Conservation (phyloP, 2,888 invertebrate genomes). For the Kryphioiulus occultus region DNA sequence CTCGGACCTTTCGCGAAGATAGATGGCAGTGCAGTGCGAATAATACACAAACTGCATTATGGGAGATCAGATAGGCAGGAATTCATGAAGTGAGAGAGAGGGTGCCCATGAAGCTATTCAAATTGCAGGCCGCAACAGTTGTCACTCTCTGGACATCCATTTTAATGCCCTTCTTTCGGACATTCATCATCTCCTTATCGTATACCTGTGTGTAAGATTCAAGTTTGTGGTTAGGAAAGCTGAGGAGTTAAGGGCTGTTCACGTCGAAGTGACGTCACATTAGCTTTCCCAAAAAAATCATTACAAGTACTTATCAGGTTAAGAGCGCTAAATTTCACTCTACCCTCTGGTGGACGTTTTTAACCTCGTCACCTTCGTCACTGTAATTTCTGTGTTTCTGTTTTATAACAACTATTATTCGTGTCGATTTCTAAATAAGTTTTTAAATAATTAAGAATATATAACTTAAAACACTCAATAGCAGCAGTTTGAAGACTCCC, state of each 20-base stretch:
- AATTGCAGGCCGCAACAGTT: neutral
- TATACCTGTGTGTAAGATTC: neutral
- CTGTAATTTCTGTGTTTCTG: too few relatives aligned
- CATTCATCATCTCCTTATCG: neutral
- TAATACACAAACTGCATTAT: neutral
- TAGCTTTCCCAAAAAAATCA: too few relatives aligned
- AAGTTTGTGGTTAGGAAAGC: neutral
- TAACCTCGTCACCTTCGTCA: too few relatives aligned
- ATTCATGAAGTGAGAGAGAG: constrained; percentile 3
- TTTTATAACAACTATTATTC: too few relatives aligned
- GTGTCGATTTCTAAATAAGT: too few relatives aligned
- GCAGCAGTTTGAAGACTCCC: too few relatives aligned
- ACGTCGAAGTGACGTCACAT: neutral
- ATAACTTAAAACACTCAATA: too few relatives aligned
- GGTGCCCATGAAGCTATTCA: neutral
- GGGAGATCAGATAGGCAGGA: constrained; percentile 21
- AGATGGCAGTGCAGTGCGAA: neutral
- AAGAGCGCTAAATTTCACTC: too few relatives aligned
- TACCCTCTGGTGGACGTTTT: too few relatives aligned
- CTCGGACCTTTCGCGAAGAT: constrained; percentile 7
- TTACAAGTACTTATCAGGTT: too few relatives aligned
- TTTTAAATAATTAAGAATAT: too few relatives aligned
- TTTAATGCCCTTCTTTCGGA: neutral
- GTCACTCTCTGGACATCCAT: constrained; percentile 14
- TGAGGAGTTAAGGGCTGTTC: neutral